These are phyloP conservation scores for Netelia melanura DNA, from an alignment of 2,888 invertebrate species.

Conservation along the genomic window DNA sequence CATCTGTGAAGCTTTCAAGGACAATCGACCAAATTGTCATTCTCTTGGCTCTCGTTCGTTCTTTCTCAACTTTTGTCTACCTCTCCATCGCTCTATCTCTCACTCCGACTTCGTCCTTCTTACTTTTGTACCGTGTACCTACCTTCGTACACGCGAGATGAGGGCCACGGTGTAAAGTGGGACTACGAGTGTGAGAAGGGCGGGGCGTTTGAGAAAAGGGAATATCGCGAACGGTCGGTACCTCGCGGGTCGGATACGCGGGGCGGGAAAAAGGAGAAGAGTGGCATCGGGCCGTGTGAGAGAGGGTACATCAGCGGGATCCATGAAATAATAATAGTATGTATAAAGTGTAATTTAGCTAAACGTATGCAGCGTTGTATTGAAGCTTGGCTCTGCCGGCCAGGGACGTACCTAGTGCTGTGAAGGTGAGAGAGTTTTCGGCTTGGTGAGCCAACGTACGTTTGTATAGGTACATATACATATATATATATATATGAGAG, in stretches of 20 bases:
- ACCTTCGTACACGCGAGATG: constrained; percentile 6
- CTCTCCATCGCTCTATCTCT: constrained; percentile 21
- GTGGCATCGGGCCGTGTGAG: constrained; percentile 73
- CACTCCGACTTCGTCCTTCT: constrained; percentile 59
- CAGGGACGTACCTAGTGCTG: constrained; percentile 77
- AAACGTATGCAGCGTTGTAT: constrained; percentile 82
- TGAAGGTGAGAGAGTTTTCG: constrained; percentile 12
- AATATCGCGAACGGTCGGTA: constrained; percentile 50
- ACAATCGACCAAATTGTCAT: not conserved
- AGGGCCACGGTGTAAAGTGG: constrained; percentile 9
- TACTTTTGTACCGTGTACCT: constrained; percentile 48
- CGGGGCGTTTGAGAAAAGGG: constrained; percentile 58
- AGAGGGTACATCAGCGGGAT: constrained; percentile 78
- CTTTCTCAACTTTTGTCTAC: constrained; percentile 44
- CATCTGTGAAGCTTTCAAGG: not conserved
- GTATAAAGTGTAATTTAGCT: constrained; percentile 83
- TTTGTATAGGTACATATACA: no score
- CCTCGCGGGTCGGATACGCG: constrained; percentile 52
- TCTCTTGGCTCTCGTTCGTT: constrained; percentile 15
- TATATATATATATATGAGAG: no score
- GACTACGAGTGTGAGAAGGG: constrained; percentile 39
- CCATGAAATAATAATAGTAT: constrained; percentile 82
- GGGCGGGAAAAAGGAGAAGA: constrained; percentile 73
- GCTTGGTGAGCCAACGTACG: not conserved
- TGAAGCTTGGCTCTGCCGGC: constrained; percentile 75